These are phyloP conservation scores for Leptinotarsa defecta DNA, from an alignment of 1,140 invertebrate genomes.

Conservation along the genomic window DNA sequence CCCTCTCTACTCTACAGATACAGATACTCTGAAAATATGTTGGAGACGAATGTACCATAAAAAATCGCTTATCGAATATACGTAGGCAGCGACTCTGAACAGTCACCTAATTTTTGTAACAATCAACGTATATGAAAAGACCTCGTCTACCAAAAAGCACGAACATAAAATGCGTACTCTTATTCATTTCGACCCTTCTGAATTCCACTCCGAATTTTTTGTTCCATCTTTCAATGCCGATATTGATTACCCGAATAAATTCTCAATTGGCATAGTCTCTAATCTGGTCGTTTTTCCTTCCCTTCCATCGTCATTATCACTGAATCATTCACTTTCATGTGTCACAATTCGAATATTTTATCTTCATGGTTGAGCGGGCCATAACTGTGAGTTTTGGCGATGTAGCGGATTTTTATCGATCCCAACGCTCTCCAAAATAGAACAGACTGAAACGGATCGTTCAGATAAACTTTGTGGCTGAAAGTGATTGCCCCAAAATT, in stretches of 20 bases:
- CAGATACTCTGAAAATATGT: too few species aligned
- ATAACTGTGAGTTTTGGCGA: conserved; percentile 16
- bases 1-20: too few species aligned
- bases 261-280: not conserved
- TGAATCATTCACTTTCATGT: conserved; percentile 11
- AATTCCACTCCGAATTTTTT: too few species aligned
- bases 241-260: conserved; percentile 2
- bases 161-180: too few species aligned
- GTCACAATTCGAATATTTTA: conserved; percentile 17
- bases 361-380: conserved; percentile 14
- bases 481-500: not conserved
- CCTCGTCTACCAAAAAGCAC: too few species aligned
- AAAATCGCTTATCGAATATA: too few species aligned
- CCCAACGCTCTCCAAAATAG: not conserved
- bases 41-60: too few species aligned
- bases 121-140: too few species aligned
- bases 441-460: not conserved
- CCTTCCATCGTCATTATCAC: not conserved
- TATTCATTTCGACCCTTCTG: too few species aligned
- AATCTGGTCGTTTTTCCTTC: not conserved
- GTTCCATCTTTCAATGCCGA: not conserved
- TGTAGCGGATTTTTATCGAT: conserved; percentile 18
- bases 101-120: too few species aligned
- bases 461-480: not conserved
- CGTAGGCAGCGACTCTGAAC: too few species aligned